Evolutionary conservation across 2,113 vertebrate genomes (phyloP).

Genomic region (Tragelaphus scriptus): DNA sequence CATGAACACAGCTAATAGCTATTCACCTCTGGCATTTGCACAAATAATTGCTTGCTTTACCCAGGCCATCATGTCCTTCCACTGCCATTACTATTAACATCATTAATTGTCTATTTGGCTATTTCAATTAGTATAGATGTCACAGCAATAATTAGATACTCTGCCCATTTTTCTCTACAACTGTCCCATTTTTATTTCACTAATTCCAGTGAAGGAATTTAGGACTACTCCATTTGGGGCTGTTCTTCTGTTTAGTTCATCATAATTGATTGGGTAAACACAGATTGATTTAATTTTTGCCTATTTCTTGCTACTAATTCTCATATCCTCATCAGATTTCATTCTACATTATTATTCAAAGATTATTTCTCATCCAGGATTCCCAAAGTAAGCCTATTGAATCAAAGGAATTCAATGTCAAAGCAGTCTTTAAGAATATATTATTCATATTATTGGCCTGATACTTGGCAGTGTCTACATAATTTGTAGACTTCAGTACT

Average conservation of each 20-base stretch:
- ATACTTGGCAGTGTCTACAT: not conserved
- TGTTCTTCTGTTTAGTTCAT: not conserved
- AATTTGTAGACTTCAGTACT: not conserved
- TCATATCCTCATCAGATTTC: not conserved
- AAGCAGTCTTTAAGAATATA: not conserved
- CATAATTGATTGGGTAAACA: not conserved
- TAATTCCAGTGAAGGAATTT: not conserved
- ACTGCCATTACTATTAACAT: not conserved
- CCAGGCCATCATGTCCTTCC: not conserved
- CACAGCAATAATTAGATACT: not conserved
- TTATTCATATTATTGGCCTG: not conserved
- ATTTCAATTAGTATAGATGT: not conserved
- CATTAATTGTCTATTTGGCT: slow-evolving; percentile 20
- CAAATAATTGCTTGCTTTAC: not conserved
- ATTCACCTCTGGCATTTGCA: not conserved
- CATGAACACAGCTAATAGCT: not conserved
- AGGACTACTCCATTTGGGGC: not conserved
- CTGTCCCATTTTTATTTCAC: not conserved
- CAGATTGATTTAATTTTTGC: not conserved
- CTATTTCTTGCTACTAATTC: not conserved
- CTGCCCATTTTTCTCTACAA: not conserved
- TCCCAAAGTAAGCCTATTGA: not conserved
- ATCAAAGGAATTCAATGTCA: not conserved
- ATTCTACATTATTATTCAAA: not conserved
- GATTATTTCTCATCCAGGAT: not conserved